These are phyloP conservation scores for Megamerina dolium DNA, from an alignment of 2,888 invertebrate species.

Conservation along the genomic window DNA sequence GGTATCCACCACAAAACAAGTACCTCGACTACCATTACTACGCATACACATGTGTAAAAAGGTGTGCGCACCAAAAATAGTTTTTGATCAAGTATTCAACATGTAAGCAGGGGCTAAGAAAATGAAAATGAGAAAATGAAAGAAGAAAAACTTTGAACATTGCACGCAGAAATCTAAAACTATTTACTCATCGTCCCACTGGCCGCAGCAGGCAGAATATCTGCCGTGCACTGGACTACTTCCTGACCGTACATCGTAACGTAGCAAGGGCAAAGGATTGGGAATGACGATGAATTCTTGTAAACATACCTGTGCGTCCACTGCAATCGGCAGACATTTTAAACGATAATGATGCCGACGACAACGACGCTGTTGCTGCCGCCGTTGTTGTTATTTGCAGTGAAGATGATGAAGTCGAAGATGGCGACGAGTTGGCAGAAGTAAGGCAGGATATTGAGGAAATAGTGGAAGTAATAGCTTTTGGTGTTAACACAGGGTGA, in stretches of 20 bases:
- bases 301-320: conserved; percentile 58
- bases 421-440: conserved; percentile 12
- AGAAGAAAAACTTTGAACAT: conserved; percentile 4
- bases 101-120: background rate
- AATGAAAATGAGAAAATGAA: background rate
- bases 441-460: conserved; percentile 29
- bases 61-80: conserved; percentile 27
- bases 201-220: background rate
- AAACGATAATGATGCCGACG: conserved; percentile 29
- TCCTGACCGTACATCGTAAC: too few relatives aligned
- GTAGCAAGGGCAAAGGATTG: too few relatives aligned
- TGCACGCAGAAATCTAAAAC: conserved; percentile 5
- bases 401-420: conserved; percentile 10
- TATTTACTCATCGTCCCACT: too few relatives aligned
- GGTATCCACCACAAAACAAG: too few relatives aligned
- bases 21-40: conserved; percentile 11
- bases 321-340: conserved; percentile 53
- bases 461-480: conserved; percentile 27
- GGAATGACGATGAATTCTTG: too few relatives aligned
- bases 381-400: conserved; percentile 16
- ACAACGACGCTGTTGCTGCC: conserved; percentile 18
- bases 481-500: conserved; percentile 12
- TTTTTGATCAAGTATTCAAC: conserved; percentile 23
- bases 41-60: too few relatives aligned
- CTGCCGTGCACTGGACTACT: too few relatives aligned